These are phyloP conservation scores for Myotis daubentonii DNA, from an alignment of 2,797 vertebrate genomes.

Conservation along the genomic window DNA sequence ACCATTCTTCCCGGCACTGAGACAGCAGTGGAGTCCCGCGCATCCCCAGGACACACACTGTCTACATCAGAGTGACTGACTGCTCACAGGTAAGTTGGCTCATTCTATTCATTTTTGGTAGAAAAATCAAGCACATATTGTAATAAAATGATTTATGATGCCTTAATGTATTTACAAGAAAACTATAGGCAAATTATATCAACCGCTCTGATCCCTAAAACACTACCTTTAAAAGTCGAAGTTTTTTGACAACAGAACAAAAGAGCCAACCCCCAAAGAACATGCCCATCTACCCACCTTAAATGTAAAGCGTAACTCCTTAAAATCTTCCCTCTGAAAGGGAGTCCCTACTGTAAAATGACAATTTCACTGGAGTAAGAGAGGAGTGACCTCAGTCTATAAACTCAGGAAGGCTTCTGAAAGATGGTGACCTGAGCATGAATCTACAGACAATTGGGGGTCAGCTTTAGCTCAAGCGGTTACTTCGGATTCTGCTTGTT, in stretches of 20 bases:
- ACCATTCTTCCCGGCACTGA: not conserved
- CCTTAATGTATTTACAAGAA: not conserved
- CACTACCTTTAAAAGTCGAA: not conserved
- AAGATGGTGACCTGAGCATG: not conserved
- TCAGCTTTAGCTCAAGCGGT: too few relatives aligned
- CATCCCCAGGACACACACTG: not conserved
- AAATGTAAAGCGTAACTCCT: not conserved
- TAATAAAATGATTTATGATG: not conserved
- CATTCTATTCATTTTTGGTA: not conserved
- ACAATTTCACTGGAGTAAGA: rapidly evolving
- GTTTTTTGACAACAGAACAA: too few relatives aligned
- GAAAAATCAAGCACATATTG: not conserved
- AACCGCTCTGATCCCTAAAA: too few relatives aligned
- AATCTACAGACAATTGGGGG: not conserved
- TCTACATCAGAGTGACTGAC: not conserved
- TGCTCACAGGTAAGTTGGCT: not conserved
- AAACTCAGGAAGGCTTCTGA: not conserved
- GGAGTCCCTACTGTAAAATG: rapidly evolving
- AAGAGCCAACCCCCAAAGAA: not conserved
- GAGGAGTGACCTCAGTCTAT: not conserved
- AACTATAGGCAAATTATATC: not conserved
- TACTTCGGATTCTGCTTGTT: too few relatives aligned
- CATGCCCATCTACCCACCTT: rapidly evolving
- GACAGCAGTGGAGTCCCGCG: not conserved
- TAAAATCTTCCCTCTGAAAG: not conserved